phyloP scores from a whole-genome alignment of 2,797 vertebrate genomes.

The Hozukius guyotensis region DNA sequence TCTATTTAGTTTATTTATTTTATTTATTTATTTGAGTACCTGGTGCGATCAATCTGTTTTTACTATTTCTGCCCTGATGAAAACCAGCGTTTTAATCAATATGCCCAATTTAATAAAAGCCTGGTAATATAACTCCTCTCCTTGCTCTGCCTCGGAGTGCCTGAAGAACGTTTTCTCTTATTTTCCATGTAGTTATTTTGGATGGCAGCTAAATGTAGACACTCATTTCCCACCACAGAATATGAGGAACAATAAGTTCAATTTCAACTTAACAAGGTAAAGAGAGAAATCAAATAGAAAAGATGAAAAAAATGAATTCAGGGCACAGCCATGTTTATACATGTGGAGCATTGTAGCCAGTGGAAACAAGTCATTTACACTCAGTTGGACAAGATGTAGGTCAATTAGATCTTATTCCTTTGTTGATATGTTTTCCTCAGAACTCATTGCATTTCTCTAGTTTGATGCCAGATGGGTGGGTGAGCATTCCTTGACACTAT shows the following conservation, averaged over 20 bases:
- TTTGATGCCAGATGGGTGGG: background rate
- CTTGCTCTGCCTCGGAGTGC: background rate
- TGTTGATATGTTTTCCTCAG: background rate
- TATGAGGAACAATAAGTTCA: background rate
- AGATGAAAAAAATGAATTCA: background rate
- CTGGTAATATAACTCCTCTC: background rate
- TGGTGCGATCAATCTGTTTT: background rate
- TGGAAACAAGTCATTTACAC: slow-evolving; percentile 11
- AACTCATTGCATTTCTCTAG: background rate
- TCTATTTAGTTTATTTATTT: too few species aligned
- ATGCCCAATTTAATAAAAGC: background rate
- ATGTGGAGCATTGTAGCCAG: background rate
- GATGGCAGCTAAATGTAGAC: slow-evolving; percentile 7
- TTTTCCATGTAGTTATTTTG: background rate
- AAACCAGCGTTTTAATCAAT: background rate
- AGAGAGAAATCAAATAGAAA: slow-evolving; percentile 1
- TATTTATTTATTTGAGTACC: background rate
- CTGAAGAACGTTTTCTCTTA: background rate
- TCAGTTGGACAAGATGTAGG: background rate
- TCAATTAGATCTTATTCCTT: slow-evolving; percentile 2
- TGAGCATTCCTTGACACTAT: background rate
- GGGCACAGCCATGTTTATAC: background rate
- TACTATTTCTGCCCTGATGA: background rate
- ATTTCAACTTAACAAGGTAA: background rate
- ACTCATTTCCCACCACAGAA: background rate